These are phyloP conservation scores for Loripinus fragilis DNA, from an alignment of 2,888 invertebrate species.

Conservation along the genomic window DNA sequence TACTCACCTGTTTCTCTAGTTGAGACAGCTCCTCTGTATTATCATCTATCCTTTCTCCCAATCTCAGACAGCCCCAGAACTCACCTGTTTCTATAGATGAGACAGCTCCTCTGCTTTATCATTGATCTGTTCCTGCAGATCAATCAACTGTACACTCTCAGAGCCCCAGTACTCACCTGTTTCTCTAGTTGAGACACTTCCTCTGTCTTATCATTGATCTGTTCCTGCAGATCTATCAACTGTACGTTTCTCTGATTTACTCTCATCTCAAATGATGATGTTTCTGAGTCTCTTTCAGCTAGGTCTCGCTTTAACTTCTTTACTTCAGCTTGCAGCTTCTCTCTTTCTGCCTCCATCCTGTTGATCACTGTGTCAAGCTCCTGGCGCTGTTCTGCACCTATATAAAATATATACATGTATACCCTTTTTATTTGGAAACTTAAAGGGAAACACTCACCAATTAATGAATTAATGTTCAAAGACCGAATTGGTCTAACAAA, in stretches of 20 bases:
- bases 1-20: no score
- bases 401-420: no score
- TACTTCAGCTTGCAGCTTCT: constrained; percentile 61
- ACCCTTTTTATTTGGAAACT: no score
- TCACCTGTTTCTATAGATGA: constrained; percentile 74
- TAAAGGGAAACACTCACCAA: no score
- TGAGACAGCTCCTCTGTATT: no score
- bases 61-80: no score
- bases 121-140: constrained; percentile 77
- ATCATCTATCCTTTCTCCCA: no score
- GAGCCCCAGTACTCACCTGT: constrained; percentile 70
- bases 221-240: constrained; percentile 77
- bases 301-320: constrained; percentile 66
- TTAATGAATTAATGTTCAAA: no score
- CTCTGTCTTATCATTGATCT: constrained; percentile 69
- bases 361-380: constrained; percentile 70
- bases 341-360: constrained; percentile 70
- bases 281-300: constrained; percentile 69
- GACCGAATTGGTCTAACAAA: no score
- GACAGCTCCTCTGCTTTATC: constrained; percentile 69
- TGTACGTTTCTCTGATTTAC: constrained; percentile 76
- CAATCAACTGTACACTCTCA: constrained; percentile 73
- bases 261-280: constrained; percentile 69
- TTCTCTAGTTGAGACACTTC: constrained; percentile 70
- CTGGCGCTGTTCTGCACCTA: constrained; percentile 70